Conservation (phyloP, 2,113 vertebrate species). For the Kobus ellipsiprymnus region DNA sequence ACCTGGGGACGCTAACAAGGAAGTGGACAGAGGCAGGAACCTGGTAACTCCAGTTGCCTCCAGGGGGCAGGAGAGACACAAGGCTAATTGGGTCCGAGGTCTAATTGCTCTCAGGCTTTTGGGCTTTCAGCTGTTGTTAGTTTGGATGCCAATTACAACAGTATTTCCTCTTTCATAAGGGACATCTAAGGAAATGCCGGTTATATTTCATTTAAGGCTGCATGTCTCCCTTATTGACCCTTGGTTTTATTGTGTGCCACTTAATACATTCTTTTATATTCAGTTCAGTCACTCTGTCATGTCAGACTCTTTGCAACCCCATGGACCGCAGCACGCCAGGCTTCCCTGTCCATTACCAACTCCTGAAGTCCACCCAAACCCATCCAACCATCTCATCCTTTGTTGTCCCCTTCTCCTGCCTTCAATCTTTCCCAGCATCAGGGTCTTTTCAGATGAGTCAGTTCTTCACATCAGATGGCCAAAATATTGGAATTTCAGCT, state of each 20-base stretch:
- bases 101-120: not conserved
- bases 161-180: not conserved
- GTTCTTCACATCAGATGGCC: not conserved
- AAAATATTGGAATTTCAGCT: not conserved
- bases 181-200: not conserved
- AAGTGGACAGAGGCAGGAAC: not conserved
- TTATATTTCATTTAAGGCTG: not conserved
- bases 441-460: not conserved
- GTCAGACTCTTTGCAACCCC: not conserved
- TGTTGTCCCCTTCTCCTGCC: not conserved
- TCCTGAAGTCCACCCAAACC: not conserved
- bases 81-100: not conserved
- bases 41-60: not conserved
- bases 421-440: not conserved
- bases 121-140: not conserved
- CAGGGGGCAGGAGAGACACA: not conserved
- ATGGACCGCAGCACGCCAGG: fast-evolving
- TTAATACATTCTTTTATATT: not conserved
- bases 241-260: not conserved
- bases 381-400: not conserved
- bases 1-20: not conserved
- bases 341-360: not conserved
- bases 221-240: not conserved
- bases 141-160: not conserved
- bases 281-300: not conserved